Evolutionary conservation across 53 echinoderm and acorn worm species (phyloP), one percentile per base, ranked within the genome.

Genomic region (Echinometra lucunter): DNA sequence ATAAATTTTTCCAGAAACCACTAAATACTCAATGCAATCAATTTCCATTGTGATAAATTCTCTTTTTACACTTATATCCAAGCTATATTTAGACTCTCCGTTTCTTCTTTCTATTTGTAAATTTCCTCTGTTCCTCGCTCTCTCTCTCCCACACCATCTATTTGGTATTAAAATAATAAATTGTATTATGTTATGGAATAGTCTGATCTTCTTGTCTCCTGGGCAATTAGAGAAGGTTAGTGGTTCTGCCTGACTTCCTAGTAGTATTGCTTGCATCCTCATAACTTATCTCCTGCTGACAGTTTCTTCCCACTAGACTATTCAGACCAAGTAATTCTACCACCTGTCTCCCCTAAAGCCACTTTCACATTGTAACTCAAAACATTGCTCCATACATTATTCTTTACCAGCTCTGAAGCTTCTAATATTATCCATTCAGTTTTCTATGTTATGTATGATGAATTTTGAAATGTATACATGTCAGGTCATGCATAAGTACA

Each of bases 191-290:
- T 27, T 45, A 45, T 83, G 44, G 9, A 53, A 53, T 53, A 53
- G 53, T 53, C 83, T 83, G 83, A 83, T 83, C 45, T 44, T 82
- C 45, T 42, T 83, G 44, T 83, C 83, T 83, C 83, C 15, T 45
- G 83, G 83, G 83, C 83, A 42, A 42, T 83, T 83, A 17, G 25
- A 40, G 83, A 53, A 32, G 88, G 88, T 32, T 57, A 32, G 81
- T 81, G 30, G 88, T 88, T 55, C 88, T 57, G 44, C 88, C 32
- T 57, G 12, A 16, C 57, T 88, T 88, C 21, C 55, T 19, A 28
- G 32, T 57, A 30, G 88, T 57, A 9, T 88, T 57, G 32, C 49
- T 56, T 57, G 12, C 83, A 83, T 88, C 49, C 88, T 55, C 53
- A 88, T 88, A 32, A 88, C 18, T 88, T 21, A 57, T 53, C 55